A percentile compares a stretch with the other conserved stretches of the same genome.
Evolutionary conservation across 2,113 vertebrate species (phyloP).

Genomic region (Callospermophilus lateralis): DNA sequence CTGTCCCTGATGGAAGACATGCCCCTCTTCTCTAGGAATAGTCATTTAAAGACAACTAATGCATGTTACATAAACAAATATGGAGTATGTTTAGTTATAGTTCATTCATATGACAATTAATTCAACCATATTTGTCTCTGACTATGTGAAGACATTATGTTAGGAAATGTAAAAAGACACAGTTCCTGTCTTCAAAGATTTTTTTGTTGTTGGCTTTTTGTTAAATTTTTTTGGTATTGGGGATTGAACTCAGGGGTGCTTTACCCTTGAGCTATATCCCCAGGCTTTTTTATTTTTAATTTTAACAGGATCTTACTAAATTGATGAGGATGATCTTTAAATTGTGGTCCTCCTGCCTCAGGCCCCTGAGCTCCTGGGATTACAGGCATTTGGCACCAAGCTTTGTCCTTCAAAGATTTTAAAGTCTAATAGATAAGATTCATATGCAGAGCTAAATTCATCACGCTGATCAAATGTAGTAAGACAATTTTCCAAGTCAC

Average conservation of each 20-base stretch:
- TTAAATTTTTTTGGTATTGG: no score
- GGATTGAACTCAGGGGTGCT: no score
- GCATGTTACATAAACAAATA: background rate
- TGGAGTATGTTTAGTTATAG: background rate
- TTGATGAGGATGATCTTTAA: no score
- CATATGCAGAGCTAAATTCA: background rate
- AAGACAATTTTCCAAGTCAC: background rate
- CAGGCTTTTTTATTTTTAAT: no score
- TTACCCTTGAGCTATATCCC: no score
- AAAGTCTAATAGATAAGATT: background rate
- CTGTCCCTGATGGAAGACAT: background rate
- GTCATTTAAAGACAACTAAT: conserved; percentile 10
- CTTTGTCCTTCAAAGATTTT: background rate
- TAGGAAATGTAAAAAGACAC: conserved; percentile 1
- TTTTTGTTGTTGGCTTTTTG: no score
- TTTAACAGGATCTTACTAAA: no score
- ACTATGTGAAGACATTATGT: background rate
- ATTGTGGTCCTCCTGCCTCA: no score
- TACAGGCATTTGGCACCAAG: no score
- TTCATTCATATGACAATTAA: background rate
- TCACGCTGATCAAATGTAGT: background rate
- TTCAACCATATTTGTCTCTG: conserved; percentile 9
- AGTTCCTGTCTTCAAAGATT: background rate
- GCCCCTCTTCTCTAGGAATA: conserved; percentile 1
- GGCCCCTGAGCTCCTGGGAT: no score